phyloP scores from a whole-genome alignment of 2,888 invertebrate species.

The Calephelis perditalis region DNA sequence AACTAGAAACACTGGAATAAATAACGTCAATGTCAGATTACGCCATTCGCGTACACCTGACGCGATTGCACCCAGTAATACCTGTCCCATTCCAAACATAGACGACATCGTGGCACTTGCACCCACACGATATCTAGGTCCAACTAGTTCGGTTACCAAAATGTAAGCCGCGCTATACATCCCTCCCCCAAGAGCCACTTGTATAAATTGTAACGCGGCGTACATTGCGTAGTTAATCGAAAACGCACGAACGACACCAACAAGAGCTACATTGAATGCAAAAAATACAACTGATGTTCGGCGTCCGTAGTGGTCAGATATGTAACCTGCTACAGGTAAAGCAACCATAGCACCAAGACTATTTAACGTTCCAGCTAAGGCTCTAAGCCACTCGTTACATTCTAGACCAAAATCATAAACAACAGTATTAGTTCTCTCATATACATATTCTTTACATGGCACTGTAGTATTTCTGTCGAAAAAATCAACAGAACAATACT shows the following conservation, averaged over 20 bases:
- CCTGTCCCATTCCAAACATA: slow-evolving; percentile 85
- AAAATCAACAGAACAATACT: slow-evolving; percentile 44
- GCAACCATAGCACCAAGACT: slow-evolving; percentile 84
- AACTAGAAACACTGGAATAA: slow-evolving; percentile 81
- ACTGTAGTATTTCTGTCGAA: slow-evolving; percentile 49
- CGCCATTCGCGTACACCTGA: slow-evolving; percentile 85
- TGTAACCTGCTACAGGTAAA: slow-evolving; percentile 81
- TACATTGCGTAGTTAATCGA: slow-evolving; percentile 66
- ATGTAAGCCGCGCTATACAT: slow-evolving; percentile 66
- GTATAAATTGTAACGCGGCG: slow-evolving; percentile 55
- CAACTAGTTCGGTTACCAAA: slow-evolving; percentile 86
- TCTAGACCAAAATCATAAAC: slow-evolving; percentile 64
- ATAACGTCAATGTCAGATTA: slow-evolving; percentile 80
- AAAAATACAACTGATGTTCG: slow-evolving; percentile 58
- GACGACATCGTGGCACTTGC: slow-evolving; percentile 84
- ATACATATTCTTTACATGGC: slow-evolving; percentile 54
- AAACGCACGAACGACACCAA: slow-evolving; percentile 59
- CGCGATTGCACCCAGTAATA: slow-evolving; percentile 81
- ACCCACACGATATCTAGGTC: slow-evolving; percentile 83
- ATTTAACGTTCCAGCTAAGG: slow-evolving; percentile 86
- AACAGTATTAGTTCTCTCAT: slow-evolving; percentile 54
- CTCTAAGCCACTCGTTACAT: slow-evolving; percentile 82
- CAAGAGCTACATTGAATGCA: slow-evolving; percentile 55
- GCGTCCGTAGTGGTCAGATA: slow-evolving; percentile 80
- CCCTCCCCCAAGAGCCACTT: slow-evolving; percentile 64